Percentiles rank a stretch among this genome's conserved stretches.
Conservation (phyloP, 2,888 invertebrate genomes). For the Leistus spinibarbis region DNA sequence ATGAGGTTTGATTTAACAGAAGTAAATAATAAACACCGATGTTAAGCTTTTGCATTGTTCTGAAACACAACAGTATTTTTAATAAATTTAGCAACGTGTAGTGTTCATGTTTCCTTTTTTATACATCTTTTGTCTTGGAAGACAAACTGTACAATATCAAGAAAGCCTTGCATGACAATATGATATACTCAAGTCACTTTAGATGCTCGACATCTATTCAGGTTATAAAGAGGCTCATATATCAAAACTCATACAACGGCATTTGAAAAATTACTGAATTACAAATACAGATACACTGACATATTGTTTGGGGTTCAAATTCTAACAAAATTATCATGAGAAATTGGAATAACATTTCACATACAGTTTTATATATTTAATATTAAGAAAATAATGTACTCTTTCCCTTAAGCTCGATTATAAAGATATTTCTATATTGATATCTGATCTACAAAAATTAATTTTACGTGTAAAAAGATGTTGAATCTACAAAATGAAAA, state of each 20-base stretch:
- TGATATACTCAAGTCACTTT: conserved; percentile 17
- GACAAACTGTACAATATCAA: conserved; percentile 2
- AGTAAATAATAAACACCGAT: too few species aligned
- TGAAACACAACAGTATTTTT: neutral
- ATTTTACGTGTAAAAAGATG: too few species aligned
- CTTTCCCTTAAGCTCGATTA: too few species aligned
- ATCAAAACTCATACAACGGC: neutral
- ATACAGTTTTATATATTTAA: too few species aligned
- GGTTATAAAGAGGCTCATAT: neutral
- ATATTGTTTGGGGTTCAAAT: neutral
- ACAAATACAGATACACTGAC: neutral
- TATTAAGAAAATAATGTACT: too few species aligned
- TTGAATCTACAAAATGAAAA: too few species aligned
- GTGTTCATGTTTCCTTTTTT: neutral
- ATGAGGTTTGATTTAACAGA: too few species aligned
- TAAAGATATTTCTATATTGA: too few species aligned
- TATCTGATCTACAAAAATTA: too few species aligned
- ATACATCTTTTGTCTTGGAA: neutral
- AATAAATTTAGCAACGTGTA: neutral
- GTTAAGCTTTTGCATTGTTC: neutral
- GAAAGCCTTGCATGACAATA: conserved; percentile 6
- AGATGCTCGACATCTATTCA: conserved; percentile 12
- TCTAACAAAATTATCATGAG: too few species aligned
- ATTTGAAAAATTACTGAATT: neutral
- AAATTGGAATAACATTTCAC: too few species aligned